These are phyloP conservation scores for Chrysomallon squamiferum DNA, from an alignment of 1,140 invertebrate species.

Conservation along the genomic window DNA sequence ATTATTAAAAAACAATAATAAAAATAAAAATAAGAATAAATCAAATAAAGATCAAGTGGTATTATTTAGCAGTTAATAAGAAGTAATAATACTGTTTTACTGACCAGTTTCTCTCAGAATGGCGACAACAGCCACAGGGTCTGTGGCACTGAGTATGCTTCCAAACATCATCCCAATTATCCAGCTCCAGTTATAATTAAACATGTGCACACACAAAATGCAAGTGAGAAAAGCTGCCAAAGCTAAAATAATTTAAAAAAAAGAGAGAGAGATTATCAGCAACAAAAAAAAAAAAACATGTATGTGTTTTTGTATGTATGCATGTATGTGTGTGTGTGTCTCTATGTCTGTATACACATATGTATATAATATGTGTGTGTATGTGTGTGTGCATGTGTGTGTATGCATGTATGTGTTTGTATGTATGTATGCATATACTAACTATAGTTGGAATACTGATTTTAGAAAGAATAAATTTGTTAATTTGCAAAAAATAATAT, in stretches of 20 bases:
- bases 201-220: constrained; percentile 52
- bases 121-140: constrained; percentile 65
- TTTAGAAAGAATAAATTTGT: no score
- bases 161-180: constrained; percentile 61
- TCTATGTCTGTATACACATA: no score
- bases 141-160: constrained; percentile 63
- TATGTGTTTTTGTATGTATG: background rate
- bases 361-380: background rate
- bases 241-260: constrained; percentile 43
- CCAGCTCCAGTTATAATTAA: constrained; percentile 50
- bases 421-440: background rate
- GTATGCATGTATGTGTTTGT: background rate
- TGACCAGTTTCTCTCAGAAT: constrained; percentile 62
- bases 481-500: no score
- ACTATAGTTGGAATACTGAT: background rate
- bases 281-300: background rate
- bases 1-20: no score
- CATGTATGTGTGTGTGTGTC: background rate
- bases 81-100: constrained; percentile 10
- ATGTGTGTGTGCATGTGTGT: background rate
- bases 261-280: background rate
- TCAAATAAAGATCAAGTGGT: no score
- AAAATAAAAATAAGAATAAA: no score
- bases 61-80: no score
- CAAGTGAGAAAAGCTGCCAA: constrained; percentile 59